These are phyloP conservation scores for Temnothorax rugatulus DNA, from an alignment of 2,888 invertebrate genomes.

Conservation along the genomic window DNA sequence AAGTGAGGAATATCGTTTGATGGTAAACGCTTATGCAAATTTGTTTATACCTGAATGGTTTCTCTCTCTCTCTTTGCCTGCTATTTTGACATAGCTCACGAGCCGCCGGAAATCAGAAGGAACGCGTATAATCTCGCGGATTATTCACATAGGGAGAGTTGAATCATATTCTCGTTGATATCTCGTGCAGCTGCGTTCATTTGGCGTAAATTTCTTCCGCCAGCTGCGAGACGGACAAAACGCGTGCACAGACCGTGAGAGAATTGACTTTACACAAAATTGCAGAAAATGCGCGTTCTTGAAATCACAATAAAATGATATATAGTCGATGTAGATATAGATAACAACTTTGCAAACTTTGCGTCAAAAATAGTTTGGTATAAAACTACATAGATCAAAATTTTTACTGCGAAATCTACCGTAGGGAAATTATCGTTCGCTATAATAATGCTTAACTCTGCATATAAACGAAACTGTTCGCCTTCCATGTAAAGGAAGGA, in stretches of 20 bases:
- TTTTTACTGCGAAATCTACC: neutral
- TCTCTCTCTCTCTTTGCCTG: constrained; percentile 13
- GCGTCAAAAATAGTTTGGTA: neutral
- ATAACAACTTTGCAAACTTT: neutral
- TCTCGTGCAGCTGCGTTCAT: constrained; percentile 23
- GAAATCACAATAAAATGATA: neutral
- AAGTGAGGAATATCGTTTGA: constrained; percentile 19
- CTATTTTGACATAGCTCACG: neutral
- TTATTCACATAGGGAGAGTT: neutral
- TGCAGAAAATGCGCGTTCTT: neutral
- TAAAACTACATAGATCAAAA: neutral
- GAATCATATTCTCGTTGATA: constrained; percentile 13
- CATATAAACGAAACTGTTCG: neutral
- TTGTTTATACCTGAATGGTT: constrained; percentile 58
- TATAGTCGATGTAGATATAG: neutral
- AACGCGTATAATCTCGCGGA: constrained; percentile 8
- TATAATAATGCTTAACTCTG: neutral
- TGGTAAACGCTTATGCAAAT: constrained; percentile 54
- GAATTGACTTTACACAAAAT: neutral
- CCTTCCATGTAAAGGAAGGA: neutral
- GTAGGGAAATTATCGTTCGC: neutral
- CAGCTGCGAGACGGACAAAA: neutral
- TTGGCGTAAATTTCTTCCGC: constrained; percentile 3
- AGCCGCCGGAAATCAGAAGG: neutral
- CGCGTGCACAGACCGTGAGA: neutral